phyloP scores from a whole-genome alignment of 1,140 invertebrate genomes.

The Drosophila insularis region DNA sequence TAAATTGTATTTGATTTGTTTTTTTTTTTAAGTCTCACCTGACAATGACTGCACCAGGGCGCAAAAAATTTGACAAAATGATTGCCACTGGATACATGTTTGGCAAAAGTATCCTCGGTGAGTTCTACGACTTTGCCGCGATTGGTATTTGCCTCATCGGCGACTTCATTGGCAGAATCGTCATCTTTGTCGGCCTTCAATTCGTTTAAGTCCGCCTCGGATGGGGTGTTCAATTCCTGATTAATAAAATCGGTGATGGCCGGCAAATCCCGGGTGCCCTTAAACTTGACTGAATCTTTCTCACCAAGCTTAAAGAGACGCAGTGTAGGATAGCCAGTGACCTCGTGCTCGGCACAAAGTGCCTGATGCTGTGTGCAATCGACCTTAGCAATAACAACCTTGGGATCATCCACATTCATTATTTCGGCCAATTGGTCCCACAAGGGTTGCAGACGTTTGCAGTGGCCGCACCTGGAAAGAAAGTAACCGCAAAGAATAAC shows the following conservation, averaged over 20 bases:
- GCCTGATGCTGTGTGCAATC: conserved; percentile 89
- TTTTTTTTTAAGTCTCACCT: conserved; percentile 82
- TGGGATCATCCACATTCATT: conserved; percentile 85
- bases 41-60: conserved; percentile 93
- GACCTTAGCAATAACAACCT: conserved; percentile 88
- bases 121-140: conserved; percentile 85
- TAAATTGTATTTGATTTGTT: background rate
- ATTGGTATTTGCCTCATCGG: conserved; percentile 46
- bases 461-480: conserved; percentile 87
- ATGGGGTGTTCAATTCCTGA: conserved; percentile 84
- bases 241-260: conserved; percentile 89
- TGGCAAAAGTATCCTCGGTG: conserved; percentile 88
- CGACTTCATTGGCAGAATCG: conserved; percentile 37
- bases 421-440: conserved; percentile 89
- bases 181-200: conserved; percentile 44
- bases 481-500: background rate
- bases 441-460: conserved; percentile 86
- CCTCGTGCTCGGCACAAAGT: conserved; percentile 88
- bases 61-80: conserved; percentile 94
- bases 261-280: conserved; percentile 88
- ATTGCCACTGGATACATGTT: conserved; percentile 86
- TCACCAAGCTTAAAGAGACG: conserved; percentile 89
- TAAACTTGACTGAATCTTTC: conserved; percentile 85
- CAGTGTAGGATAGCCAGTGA: conserved; percentile 88
- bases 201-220: conserved; percentile 45